Evolutionary conservation across 35 echinoderm and acorn worm genomes (phyloP).

Genomic region (Stichopus chloronotus): DNA sequence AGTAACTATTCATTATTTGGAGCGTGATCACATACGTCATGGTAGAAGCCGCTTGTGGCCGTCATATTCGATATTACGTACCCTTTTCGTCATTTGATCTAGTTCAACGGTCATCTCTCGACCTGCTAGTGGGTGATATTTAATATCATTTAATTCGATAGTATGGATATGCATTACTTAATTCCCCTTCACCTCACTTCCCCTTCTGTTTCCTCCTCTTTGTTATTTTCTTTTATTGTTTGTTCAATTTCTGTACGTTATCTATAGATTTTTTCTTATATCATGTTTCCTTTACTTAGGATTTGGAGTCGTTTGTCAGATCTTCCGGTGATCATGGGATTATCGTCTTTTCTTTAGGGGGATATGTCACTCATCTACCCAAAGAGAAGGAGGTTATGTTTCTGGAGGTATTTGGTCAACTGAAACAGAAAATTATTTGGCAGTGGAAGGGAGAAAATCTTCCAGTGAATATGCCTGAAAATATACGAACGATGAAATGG

Average conservation of each 20-base stretch:
- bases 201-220: not conserved
- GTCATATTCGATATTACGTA: too few species aligned
- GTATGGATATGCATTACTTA: too few species aligned
- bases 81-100: too few species aligned
- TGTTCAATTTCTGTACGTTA: not conserved
- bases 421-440: conserved; percentile 61
- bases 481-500: conserved; percentile 62
- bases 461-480: conserved; percentile 23
- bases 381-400: conserved; percentile 26
- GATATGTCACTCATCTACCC: conserved; percentile 38
- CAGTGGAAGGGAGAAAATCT: conserved; percentile 45
- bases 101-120: too few species aligned
- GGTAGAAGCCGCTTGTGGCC: too few species aligned
- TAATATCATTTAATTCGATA: too few species aligned
- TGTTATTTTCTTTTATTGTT: not conserved
- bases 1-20: not conserved
- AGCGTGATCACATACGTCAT: too few species aligned
- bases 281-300: too few species aligned
- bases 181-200: not conserved
- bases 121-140: too few species aligned
- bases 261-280: too few species aligned
- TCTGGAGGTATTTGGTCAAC: conserved; percentile 19
- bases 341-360: conserved; percentile 62
- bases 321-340: conserved; percentile 62
- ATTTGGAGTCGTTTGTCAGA: not conserved